Conservation (phyloP, 2,888 invertebrate species). For the Sinhomidia bicolor region DNA sequence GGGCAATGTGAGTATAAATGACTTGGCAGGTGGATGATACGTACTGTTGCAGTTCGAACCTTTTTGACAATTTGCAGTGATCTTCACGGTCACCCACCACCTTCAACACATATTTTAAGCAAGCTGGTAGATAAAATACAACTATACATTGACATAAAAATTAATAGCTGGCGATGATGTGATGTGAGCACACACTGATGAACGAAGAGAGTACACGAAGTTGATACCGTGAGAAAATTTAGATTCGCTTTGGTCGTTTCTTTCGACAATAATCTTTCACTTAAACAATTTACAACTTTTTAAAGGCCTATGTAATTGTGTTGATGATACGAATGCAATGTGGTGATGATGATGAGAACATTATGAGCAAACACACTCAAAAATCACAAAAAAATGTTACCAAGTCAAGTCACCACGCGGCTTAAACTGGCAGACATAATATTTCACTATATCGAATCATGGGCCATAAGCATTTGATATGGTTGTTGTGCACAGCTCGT, state of each 20-base stretch:
- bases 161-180: not conserved
- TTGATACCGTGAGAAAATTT: constrained; percentile 63
- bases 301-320: constrained; percentile 8
- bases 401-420: constrained; percentile 46
- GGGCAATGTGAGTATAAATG: too few species aligned
- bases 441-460: constrained; percentile 28
- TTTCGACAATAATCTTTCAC: constrained; percentile 44
- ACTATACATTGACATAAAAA: not conserved
- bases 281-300: constrained; percentile 42
- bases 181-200: not conserved
- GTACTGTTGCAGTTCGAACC: too few species aligned
- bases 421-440: constrained; percentile 25
- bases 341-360: not conserved
- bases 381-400: not conserved
- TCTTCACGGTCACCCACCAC: not conserved
- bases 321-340: not conserved
- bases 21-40: too few species aligned
- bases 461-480: constrained; percentile 21
- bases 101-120: not conserved
- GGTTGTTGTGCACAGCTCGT: not conserved
- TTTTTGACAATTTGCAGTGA: not conserved
- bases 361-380: not conserved
- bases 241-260: constrained; percentile 33
- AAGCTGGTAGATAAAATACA: not conserved
- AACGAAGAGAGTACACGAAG: not conserved